A percentile compares a stretch with the other conserved stretches of the same genome.
phyloP scores from a whole-genome alignment of 2,888 invertebrate species.

The Erpobdella octoculata region DNA sequence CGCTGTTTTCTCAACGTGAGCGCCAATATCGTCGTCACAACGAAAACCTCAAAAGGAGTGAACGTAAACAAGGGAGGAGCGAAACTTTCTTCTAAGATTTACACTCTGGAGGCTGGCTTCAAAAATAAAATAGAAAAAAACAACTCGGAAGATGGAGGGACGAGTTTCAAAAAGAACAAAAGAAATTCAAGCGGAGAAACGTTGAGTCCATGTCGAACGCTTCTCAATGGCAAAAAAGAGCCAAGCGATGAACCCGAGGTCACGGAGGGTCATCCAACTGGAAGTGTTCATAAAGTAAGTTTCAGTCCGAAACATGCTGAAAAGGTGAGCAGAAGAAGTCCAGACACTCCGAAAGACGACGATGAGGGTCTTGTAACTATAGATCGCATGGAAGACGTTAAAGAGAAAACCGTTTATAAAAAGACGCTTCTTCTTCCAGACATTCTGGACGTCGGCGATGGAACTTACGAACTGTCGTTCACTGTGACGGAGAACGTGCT shows the following conservation, averaged over 20 bases:
- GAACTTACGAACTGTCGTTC: constrained; percentile 46
- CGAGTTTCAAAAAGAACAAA: neutral
- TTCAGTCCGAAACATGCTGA: neutral
- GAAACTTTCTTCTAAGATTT: constrained; percentile 19
- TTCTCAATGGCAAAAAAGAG: neutral
- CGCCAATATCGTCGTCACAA: constrained; percentile 50
- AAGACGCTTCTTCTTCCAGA: constrained; percentile 27
- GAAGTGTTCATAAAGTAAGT: neutral
- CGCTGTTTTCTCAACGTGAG: constrained; percentile 47
- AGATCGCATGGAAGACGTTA: neutral
- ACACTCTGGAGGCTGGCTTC: neutral
- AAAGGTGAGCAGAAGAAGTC: neutral
- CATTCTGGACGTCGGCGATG: constrained; percentile 35
- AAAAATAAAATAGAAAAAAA: neutral
- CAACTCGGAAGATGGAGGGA: neutral
- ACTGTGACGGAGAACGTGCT: constrained; percentile 13
- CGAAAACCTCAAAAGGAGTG: constrained; percentile 48
- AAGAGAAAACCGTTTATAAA: neutral
- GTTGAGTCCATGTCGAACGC: neutral
- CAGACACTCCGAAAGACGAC: neutral
- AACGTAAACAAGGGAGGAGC: neutral
- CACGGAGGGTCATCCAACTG: neutral
- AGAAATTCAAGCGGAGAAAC: no score
- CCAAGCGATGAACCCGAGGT: neutral
- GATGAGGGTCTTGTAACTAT: neutral